Evolutionary conservation across 2,797 vertebrate genomes (phyloP).

Genomic region (Salarias fasciatus): DNA sequence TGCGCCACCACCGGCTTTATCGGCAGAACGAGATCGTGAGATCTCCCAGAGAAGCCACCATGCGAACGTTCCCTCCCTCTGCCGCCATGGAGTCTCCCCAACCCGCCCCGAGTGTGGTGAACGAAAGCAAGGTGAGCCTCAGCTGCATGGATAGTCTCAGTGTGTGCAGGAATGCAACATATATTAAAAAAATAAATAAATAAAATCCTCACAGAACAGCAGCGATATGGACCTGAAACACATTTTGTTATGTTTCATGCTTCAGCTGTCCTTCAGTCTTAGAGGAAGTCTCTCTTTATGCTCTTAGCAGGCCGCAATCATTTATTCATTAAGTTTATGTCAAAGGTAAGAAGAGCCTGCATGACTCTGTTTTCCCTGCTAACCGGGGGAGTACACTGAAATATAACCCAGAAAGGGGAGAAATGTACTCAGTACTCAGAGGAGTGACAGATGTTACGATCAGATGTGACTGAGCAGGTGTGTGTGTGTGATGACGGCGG

Average conservation of each 20-base stretch:
- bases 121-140: constrained; percentile 88
- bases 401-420: constrained; percentile 18
- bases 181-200: no score
- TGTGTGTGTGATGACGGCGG: no score
- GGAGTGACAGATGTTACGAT: not conserved
- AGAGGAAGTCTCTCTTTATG: no score
- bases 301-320: constrained; percentile 28
- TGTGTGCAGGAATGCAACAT: no score
- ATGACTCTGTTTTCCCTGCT: constrained; percentile 26
- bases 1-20: constrained; percentile 95
- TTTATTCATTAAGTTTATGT: constrained; percentile 28
- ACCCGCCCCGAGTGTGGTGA: constrained; percentile 82
- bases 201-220: no score
- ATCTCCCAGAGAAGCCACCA: constrained; percentile 93
- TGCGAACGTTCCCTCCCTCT: constrained; percentile 91
- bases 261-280: no score
- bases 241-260: no score
- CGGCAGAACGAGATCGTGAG: constrained; percentile 98
- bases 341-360: constrained; percentile 10
- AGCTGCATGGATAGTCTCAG: no score
- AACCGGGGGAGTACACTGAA: constrained; percentile 31
- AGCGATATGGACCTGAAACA: no score
- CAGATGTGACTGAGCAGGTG: not conserved
- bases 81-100: constrained; percentile 90
- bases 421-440: constrained; percentile 2